These are phyloP conservation scores for Lasiurus cinereus DNA, from an alignment of 2,113 vertebrate species.

Conservation along the genomic window DNA sequence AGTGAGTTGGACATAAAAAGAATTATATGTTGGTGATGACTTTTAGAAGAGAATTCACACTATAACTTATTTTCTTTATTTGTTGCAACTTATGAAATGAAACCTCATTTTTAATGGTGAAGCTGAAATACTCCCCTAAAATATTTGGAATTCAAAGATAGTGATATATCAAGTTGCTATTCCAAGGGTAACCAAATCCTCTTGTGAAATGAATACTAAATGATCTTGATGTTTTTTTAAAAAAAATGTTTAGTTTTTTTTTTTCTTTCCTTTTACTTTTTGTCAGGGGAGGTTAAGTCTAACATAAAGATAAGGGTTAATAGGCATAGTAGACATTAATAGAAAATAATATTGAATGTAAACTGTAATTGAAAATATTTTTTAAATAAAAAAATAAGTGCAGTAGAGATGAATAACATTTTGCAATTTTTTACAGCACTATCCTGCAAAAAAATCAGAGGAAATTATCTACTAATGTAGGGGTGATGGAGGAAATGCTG, in stretches of 20 bases:
- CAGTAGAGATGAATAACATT: slow-evolving; percentile 32
- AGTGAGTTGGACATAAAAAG: not conserved
- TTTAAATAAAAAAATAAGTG: not conserved
- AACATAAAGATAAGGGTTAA: slow-evolving; percentile 52
- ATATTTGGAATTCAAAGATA: not conserved
- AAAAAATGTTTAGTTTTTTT: not conserved
- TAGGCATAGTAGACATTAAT: not conserved
- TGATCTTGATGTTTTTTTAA: not conserved
- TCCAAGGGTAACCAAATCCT: not conserved
- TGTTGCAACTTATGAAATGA: slow-evolving; percentile 35
- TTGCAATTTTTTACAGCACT: not conserved
- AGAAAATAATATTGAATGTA: slow-evolving; percentile 36
- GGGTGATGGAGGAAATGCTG: slow-evolving; percentile 63
- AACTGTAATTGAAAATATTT: not conserved
- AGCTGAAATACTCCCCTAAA: not conserved
- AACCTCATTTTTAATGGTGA: not conserved
- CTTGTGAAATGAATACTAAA: slow-evolving; percentile 44
- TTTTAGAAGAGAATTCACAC: not conserved
- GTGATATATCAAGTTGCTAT: not conserved
- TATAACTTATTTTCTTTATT: not conserved
- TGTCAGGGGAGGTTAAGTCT: not conserved
- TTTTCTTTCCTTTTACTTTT: not conserved
- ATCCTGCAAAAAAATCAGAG: not conserved
- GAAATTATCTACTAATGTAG: slow-evolving; percentile 55
- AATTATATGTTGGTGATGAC: not conserved